Conservation (phyloP, 2,113 vertebrate species). For the Odocoileus hemionus region DNA sequence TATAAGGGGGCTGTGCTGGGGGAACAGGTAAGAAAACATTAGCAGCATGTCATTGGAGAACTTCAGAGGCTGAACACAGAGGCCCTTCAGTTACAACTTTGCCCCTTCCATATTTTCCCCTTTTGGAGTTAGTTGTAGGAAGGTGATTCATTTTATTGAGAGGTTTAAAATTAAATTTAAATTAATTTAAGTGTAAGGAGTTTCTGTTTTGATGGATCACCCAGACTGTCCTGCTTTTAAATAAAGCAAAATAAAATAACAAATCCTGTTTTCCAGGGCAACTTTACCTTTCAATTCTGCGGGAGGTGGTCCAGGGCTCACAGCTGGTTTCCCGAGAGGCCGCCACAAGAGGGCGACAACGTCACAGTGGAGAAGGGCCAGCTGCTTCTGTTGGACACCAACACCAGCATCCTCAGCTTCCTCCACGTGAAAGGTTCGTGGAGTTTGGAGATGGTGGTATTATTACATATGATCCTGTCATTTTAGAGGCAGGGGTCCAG, state of each 20-base stretch:
- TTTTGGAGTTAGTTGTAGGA: not conserved
- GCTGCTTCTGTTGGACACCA: slow-evolving; percentile 72
- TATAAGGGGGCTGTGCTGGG: not conserved
- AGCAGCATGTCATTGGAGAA: not conserved
- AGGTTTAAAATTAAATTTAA: not conserved
- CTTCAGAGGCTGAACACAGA: not conserved
- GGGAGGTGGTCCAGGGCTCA: slow-evolving; percentile 71
- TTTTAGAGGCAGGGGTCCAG: not conserved
- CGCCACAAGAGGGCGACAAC: slow-evolving; percentile 86
- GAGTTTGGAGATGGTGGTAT: not conserved
- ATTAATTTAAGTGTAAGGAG: not conserved
- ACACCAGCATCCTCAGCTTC: slow-evolving; percentile 71
- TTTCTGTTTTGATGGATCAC: not conserved
- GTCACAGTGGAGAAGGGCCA: slow-evolving; percentile 80
- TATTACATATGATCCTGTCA: not conserved
- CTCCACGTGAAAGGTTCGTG: slow-evolving; percentile 82
- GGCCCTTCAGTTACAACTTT: not conserved
- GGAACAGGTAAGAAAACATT: not conserved
- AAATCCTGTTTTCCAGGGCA: slow-evolving; percentile 59
- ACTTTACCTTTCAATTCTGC: slow-evolving; percentile 68
- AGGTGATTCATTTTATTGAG: not conserved
- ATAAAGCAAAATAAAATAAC: not conserved
- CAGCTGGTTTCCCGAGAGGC: slow-evolving; percentile 77
- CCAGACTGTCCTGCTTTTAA: not conserved
- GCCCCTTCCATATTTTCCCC: not conserved